Base-by-base conservation (phyloP, 2,888 invertebrate genomes). In the Elegia similella region DNA sequence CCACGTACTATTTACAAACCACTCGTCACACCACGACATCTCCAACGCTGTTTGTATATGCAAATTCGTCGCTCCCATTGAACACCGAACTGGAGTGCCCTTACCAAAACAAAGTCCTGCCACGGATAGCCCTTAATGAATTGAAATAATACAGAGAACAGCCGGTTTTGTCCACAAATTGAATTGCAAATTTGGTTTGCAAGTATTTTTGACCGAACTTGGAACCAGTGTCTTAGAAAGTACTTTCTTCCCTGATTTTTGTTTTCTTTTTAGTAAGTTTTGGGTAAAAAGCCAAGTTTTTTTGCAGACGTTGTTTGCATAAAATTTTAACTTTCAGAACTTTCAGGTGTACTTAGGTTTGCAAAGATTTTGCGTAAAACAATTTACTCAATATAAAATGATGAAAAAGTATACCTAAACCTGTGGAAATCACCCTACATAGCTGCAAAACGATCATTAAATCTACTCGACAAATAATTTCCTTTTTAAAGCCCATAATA, bases 1-100 rank as follows among this genome's bases (percentile, higher is more conserved):
- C 30, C 15, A 13, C 47, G 8, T 23, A 23, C 2, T 42, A 59
- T 44, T 23, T 50, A 55, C 30, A 50, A 42, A 60, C 46, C 52
- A 50, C 48, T 55, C 17, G 15, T 44, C 23, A 42, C 42, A 53
- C n/a, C 29, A 42, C 43, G n/a, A 30, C 43, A 55, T 30, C 44
- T 34, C 32, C 17, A 43, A 44, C 15, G 54, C 65, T 82, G 83
- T 85, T 83, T 80, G 82, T 77, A 74, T 84, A 85, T 85, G 85
- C 72, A 76, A 83, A 86, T 86, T 17, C 3, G 23, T 5, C 2
- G 23, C 23, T 23, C 23, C 5, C 23, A 23, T 5, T 23, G 23
- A 23, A 5, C 23, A 23, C 15, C 53, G 53, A 55, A 60, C 58
- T 61, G 61, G 52, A 67, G 66, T 52, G 67, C 65, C 52, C 72